Percentiles rank a stretch among this genome's conserved stretches.
phyloP scores from a whole-genome alignment of 2,888 invertebrate genomes.

The Acrocyrtus sp. region DNA sequence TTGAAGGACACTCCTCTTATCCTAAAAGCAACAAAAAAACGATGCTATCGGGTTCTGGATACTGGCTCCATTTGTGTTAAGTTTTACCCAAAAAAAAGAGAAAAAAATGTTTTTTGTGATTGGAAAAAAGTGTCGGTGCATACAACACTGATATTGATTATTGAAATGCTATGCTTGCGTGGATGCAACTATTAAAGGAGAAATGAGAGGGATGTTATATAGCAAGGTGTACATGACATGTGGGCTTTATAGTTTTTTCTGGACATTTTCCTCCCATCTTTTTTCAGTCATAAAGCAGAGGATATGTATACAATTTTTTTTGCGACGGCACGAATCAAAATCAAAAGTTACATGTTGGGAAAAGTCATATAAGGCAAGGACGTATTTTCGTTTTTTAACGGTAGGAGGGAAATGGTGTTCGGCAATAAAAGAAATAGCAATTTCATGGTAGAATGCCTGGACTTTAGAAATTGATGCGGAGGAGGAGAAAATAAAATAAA shows the following conservation, averaged over 20 bases:
- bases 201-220: neutral
- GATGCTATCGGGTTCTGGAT: too few species aligned
- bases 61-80: too few species aligned
- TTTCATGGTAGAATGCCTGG: neutral
- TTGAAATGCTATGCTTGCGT: too few species aligned
- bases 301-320: too few species aligned
- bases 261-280: neutral
- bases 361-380: constrained; percentile 14
- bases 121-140: too few species aligned
- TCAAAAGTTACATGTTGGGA: neutral
- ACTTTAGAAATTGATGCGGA: neutral
- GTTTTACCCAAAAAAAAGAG: too few species aligned
- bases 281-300: neutral
- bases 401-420: too few species aligned
- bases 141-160: too few species aligned
- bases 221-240: neutral
- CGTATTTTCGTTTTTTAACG: too few species aligned
- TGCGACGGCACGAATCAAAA: neutral
- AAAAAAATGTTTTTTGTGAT: too few species aligned
- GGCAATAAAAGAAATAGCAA: neutral
- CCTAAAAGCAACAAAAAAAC: too few species aligned
- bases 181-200: too few species aligned
- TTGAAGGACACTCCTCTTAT: neutral
- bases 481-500: neutral
- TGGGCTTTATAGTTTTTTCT: neutral